Evolutionary conservation across 2,797 vertebrate species (phyloP).

Genomic region (Pantherophis vulpinus): DNA sequence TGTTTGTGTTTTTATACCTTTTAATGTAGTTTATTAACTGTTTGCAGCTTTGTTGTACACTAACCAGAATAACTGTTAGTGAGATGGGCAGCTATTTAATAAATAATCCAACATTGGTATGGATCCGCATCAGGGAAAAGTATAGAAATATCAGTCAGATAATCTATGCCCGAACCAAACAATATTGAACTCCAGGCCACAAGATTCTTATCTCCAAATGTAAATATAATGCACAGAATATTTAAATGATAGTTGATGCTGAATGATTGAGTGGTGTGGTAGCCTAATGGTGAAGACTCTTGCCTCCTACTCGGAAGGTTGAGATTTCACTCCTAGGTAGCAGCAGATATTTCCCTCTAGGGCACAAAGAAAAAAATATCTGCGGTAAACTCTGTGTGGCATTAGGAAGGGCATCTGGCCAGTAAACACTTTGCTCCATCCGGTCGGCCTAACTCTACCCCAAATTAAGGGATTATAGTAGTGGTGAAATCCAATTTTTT

Average conservation of each 20-base stretch:
- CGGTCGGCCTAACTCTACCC: background rate
- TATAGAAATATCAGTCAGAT: background rate
- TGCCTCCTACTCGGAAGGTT: background rate
- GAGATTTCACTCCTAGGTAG: background rate
- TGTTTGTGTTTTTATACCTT: background rate
- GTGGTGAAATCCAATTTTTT: no score
- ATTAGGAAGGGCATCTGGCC: background rate
- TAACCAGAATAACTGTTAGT: background rate
- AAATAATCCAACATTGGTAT: background rate
- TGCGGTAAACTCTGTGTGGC: background rate
- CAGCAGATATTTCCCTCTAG: background rate
- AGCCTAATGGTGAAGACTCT: background rate
- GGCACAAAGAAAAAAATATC: background rate
- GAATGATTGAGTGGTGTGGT: background rate
- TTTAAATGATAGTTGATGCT: background rate
- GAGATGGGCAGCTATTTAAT: background rate
- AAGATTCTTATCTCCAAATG: slow-evolving; percentile 37
- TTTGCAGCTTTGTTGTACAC: background rate
- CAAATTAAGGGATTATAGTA: background rate
- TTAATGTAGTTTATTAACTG: background rate
- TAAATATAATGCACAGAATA: background rate
- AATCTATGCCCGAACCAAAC: background rate
- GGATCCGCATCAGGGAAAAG: background rate
- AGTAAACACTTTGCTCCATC: background rate
- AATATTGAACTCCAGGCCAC: background rate